Evolutionary conservation across 2,113 vertebrate species (phyloP).

Genomic region (Mus spicilegus): DNA sequence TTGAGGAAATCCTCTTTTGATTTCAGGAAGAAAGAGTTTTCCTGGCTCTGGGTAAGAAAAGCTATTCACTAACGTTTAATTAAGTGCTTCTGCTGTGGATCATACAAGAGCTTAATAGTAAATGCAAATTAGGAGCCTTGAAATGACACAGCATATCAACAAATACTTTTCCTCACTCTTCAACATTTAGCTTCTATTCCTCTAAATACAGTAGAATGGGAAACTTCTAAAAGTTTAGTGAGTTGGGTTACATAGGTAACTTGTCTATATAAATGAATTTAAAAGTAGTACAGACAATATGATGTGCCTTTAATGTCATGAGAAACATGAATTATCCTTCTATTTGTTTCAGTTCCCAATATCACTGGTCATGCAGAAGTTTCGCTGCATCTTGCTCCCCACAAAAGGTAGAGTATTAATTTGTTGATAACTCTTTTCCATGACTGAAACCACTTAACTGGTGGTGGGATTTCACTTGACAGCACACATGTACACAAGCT

Average conservation of each 20-base stretch:
- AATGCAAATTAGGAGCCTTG: conserved; percentile 67
- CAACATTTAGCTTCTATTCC: conserved; percentile 5
- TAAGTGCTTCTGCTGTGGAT: conserved; percentile 68
- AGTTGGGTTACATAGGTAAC: not conserved
- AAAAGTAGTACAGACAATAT: not conserved
- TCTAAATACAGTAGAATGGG: not conserved
- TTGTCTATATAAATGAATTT: conserved; percentile 31
- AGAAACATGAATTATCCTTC: not conserved
- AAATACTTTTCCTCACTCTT: conserved; percentile 70
- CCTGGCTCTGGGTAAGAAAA: conserved; percentile 66
- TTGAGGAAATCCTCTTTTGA: conserved; percentile 70
- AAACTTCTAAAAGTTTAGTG: conserved; percentile 11
- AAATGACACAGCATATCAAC: conserved; percentile 63
- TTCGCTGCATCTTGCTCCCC: not conserved
- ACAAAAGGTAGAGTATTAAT: not conserved
- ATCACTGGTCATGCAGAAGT: not conserved
- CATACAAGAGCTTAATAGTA: conserved; percentile 75
- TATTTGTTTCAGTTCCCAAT: not conserved
- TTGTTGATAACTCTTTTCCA: not conserved
- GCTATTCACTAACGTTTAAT: conserved; percentile 66
- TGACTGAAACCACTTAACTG: not conserved
- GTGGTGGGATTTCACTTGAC: not conserved
- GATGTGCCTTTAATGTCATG: not conserved
- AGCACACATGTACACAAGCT: not conserved
- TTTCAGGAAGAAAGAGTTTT: conserved; percentile 73